Evolutionary conservation across 2,888 invertebrate species (phyloP).

Genomic region (Stomorhina lunata): DNA sequence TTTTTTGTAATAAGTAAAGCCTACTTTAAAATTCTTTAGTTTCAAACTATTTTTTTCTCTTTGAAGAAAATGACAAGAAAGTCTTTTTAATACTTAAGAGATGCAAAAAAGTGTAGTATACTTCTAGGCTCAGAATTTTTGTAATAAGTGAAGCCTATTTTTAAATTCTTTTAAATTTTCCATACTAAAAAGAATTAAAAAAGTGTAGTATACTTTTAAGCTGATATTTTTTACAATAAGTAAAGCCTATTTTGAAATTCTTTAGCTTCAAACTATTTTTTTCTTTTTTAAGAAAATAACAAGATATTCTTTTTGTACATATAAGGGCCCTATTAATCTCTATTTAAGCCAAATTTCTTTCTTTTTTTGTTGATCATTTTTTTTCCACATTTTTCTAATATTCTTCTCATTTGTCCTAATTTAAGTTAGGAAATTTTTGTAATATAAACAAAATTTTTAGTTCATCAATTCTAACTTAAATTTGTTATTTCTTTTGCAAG

Average conservation of each 20-base stretch:
- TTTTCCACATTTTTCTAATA: background rate
- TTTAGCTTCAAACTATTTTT: no score
- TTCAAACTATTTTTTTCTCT: no score
- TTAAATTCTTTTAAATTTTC: no score
- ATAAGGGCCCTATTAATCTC: no score
- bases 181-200: no score
- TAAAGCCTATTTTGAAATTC: background rate
- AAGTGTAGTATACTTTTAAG: background rate
- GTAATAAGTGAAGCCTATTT: background rate
- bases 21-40: no score
- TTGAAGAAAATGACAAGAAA: no score
- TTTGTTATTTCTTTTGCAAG: background rate
- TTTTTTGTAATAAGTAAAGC: no score
- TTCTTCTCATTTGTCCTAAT: background rate
- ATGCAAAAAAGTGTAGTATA: background rate
- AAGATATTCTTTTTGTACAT: no score
- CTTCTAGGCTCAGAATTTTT: background rate
- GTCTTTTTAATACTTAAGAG: background rate
- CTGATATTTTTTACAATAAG: no score
- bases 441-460: slow-evolving; percentile 57
- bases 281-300: no score
- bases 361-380: background rate
- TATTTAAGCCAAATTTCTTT: background rate
- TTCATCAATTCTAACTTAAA: slow-evolving; percentile 71
- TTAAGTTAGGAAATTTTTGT: slow-evolving; percentile 26